Base-by-base conservation (phyloP, 2,113 vertebrate genomes). In the Lycocorax pyrrhopterus region DNA sequence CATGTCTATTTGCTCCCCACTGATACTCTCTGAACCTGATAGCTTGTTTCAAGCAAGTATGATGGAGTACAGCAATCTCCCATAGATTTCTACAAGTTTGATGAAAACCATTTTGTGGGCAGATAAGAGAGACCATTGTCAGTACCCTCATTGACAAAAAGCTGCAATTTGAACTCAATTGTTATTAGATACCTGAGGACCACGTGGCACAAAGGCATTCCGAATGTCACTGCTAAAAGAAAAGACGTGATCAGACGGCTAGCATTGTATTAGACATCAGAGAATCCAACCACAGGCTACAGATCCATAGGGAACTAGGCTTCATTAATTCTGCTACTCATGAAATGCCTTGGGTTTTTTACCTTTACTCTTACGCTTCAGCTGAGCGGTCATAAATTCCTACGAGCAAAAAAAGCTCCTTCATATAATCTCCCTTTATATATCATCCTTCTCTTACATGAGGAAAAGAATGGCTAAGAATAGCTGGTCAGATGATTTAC, bases 401-500 rank as follows among this genome's bases (percentile, higher is more conserved):
- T 75, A 73, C 0, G 0, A 89, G 89, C 8, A 59, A 79, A 90
- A 91, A 94, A 90, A 25, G 4, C 60, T 92, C 66, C 88, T 95
- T 93, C 92, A 66, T 93, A 84, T 84, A 94, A 95, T 94, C 56
- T 82, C 69, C 69, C 76, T 94, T 94, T 96, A 93, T 95, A 87
- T 87, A 96, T 94, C 80, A 90, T 51, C 77, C 60, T 67, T 80
- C 96, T 87, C 92, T 79, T 94, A 90, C 76, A 92, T 26, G 90
- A 94, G 80, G 81, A 93, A 85, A 91, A 87, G 59, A 87, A 84
- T 79, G 68, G 79, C 96, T 96, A 96, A 96, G 92, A 96, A 96
- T 96, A 93, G 93, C 80, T 89, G 91, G 95, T 96, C 96, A 96
- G 94, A 96, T 96, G 88, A 96, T 97, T 96, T 96, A 95, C 90